Percentiles rank a stretch among this genome's conserved stretches.
Evolutionary conservation across 23 tunicate species (phyloP).

Genomic region (Halocynthia roretzi): DNA sequence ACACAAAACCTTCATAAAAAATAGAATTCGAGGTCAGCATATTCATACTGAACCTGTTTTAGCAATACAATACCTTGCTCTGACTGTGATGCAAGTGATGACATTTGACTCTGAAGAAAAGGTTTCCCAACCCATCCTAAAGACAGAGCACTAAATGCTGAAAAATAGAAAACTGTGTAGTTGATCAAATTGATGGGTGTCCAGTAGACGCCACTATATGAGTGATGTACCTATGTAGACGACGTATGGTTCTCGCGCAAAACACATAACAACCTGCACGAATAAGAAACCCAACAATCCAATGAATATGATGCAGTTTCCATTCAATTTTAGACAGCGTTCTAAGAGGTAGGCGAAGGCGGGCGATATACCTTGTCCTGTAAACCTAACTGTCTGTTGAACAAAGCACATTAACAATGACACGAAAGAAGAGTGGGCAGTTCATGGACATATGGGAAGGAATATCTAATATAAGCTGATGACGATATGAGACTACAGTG

Average conservation of each 20-base stretch:
- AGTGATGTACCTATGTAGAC: conserved; percentile 38
- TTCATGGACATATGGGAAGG: no score
- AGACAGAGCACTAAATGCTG: conserved; percentile 34
- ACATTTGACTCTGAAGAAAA: conserved; percentile 58
- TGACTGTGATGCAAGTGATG: conserved; percentile 48
- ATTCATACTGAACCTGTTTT: no score
- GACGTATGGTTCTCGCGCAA: conserved; percentile 18
- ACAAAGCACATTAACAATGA: no score
- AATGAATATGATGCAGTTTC: conserved; percentile 26
- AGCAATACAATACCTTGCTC: conserved; percentile 47
- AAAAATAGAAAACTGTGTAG: background rate
- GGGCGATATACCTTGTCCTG: conserved; percentile 27
- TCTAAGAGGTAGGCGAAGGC: conserved; percentile 28
- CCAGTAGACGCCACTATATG: background rate
- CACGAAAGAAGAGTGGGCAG: no score
- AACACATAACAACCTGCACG: conserved; percentile 14
- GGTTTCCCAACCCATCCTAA: conserved; percentile 34
- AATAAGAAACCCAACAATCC: conserved; percentile 10
- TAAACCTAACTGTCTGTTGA: conserved; percentile 40
- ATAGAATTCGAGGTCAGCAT: no score
- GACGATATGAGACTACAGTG: no score
- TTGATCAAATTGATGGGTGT: background rate
- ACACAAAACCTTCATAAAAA: conserved; percentile 54
- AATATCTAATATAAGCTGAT: no score
- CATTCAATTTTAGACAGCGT: conserved; percentile 1